Evolutionary conservation across 2,797 vertebrate genomes (phyloP), one percentile per base, ranked within the genome.

Genomic region (Chloroceryle inda): DNA sequence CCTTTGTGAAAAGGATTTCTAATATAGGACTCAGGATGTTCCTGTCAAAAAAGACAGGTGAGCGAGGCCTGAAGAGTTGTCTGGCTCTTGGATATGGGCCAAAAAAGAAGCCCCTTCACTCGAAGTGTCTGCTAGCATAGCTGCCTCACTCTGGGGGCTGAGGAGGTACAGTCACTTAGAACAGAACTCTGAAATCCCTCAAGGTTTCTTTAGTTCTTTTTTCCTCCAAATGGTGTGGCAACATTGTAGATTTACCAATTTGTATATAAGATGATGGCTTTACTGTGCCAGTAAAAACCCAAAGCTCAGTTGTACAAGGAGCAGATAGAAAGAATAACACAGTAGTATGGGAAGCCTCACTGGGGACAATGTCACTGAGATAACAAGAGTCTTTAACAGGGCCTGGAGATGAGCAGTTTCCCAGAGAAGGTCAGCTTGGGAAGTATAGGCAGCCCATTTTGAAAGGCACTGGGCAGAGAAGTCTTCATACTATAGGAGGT

Each of bases 271-370:
- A 11, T 40, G 21, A 11, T 40, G 63, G 33, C 10, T 50, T 53
- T 78, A 42, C 52, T n/a, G 14, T 14, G 13, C 23, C 8, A 15
- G 5, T 50, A 18, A 64, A 85, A 80, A 18, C 10, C 12, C 0
- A 0, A 45, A 19, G 35, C 14, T 62, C 0, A 0, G 4, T 31
- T 68, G 9, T 37, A 38, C 19, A 40, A 66, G n/a, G 19, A 72
- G 19, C 20, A 47, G 42, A 17, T 83, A 37, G 44, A 86, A 88
- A 73, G 33, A 42, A 1, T 26, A 55, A 35, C 63, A 23, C 7
- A 5, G 19, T 24, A 24, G 5, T 47, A 12, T 27, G 5, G 13
- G 50, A 63, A 86, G 24, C 22, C 29, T 79, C 10, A 2, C 14
- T 61, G 66, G 10, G 23, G 11, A 38, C 14, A 31, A 8, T 29